A percentile compares a stretch with the other conserved stretches of the same genome.
phyloP scores from a whole-genome alignment of 2,797 vertebrate genomes.

The Mico argentatus region DNA sequence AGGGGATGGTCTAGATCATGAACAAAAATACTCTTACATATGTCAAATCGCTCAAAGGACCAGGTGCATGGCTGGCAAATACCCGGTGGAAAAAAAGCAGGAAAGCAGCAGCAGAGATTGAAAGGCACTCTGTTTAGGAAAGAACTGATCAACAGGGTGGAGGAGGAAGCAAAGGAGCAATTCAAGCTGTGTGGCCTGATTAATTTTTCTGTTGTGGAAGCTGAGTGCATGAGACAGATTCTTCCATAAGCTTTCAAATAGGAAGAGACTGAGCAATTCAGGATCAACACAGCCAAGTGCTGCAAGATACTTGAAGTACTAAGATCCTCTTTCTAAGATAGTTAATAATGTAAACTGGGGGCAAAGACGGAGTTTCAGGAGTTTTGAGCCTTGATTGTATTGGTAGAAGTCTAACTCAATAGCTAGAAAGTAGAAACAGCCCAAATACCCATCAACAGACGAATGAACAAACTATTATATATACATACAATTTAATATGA shows the following conservation, averaged over 20 bases:
- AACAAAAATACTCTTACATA: background rate
- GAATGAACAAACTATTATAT: background rate
- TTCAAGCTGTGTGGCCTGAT: background rate
- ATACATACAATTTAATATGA: background rate
- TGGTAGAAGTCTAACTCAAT: background rate
- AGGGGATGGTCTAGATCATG: background rate
- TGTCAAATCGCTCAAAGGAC: background rate
- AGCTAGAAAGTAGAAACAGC: background rate
- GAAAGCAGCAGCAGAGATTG: background rate
- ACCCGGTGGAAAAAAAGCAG: background rate
- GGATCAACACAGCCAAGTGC: background rate
- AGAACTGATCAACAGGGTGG: background rate
- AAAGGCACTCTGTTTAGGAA: constrained; percentile 26
- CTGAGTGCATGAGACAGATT: constrained; percentile 1
- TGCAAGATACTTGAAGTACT: background rate
- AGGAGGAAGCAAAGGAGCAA: background rate
- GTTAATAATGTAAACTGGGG: background rate
- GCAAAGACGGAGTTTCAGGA: background rate
- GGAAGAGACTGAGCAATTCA: background rate
- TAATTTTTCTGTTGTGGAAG: constrained; percentile 18
- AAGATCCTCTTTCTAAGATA: background rate
- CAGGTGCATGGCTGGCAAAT: background rate
- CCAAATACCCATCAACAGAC: background rate
- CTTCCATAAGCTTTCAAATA: background rate
- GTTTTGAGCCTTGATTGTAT: background rate